Percentiles rank a stretch among this genome's conserved stretches.
phyloP scores from a whole-genome alignment of 2,888 invertebrate species.

The Athetis lepigone region DNA sequence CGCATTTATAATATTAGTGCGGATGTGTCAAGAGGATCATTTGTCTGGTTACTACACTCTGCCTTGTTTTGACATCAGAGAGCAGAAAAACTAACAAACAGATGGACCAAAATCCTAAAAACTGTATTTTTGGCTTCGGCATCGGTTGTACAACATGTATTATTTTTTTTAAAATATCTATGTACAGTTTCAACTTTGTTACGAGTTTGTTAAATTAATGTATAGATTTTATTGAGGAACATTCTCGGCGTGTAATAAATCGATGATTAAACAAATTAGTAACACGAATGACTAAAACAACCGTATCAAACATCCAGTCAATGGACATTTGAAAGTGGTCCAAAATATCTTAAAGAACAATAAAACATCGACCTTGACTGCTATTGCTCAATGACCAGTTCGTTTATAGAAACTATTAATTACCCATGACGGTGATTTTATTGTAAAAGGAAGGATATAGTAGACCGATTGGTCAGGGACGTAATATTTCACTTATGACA shows the following conservation, averaged over 20 bases:
- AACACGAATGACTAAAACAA: slow-evolving; percentile 24
- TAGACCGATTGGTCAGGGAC: slow-evolving; percentile 37
- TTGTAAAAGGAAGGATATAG: slow-evolving; percentile 47
- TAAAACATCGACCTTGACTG: slow-evolving; percentile 49
- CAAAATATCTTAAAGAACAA: slow-evolving; percentile 29
- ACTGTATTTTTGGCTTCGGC: too few relatives aligned
- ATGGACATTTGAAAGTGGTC: slow-evolving; percentile 47
- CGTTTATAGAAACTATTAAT: slow-evolving; percentile 35
- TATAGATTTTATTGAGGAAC: too few relatives aligned
- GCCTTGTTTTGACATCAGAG: too few relatives aligned
- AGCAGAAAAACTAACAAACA: too few relatives aligned
- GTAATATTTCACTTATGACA: not conserved
- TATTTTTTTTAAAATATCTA: too few relatives aligned
- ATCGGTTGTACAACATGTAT: too few relatives aligned
- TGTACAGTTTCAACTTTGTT: too few relatives aligned
- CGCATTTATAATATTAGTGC: too few relatives aligned
- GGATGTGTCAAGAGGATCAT: too few relatives aligned
- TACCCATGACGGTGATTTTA: slow-evolving; percentile 8
- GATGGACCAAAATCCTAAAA: too few relatives aligned
- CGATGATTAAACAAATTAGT: slow-evolving; percentile 21
- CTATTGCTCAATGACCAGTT: slow-evolving; percentile 30
- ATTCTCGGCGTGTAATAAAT: not conserved
- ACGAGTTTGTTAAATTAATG: too few relatives aligned
- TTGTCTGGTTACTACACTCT: too few relatives aligned
- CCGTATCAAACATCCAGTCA: slow-evolving; percentile 31